These are phyloP conservation scores for Euphydryas editha DNA, from an alignment of 2,888 invertebrate species.

Conservation along the genomic window DNA sequence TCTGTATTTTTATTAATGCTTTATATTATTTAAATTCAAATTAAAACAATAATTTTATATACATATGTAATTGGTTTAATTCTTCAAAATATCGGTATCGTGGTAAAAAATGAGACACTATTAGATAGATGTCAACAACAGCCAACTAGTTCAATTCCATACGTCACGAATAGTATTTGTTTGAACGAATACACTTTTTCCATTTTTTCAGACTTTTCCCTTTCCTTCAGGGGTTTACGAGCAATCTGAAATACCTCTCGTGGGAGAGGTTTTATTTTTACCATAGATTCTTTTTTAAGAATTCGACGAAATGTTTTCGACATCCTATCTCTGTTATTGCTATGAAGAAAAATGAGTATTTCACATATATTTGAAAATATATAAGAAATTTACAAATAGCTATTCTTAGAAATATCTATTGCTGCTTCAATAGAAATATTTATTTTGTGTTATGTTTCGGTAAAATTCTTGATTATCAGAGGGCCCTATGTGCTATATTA, in stretches of 20 bases:
- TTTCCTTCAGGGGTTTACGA: constrained; percentile 10
- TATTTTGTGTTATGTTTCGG: too few species aligned
- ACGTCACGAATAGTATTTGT: not conserved
- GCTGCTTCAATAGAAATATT: too few species aligned
- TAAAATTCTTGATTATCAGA: too few species aligned
- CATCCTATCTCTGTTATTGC: not conserved
- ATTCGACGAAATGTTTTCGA: not conserved
- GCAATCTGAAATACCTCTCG: constrained; percentile 10
- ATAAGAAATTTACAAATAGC: too few species aligned
- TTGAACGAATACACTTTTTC: constrained; percentile 3
- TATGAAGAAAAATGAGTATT: not conserved
- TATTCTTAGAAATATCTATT: too few species aligned
- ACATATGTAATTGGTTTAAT: not conserved
- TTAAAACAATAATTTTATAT: too few species aligned
- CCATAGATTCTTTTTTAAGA: not conserved
- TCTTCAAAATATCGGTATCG: not conserved
- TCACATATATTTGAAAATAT: not conserved
- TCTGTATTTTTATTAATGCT: too few species aligned
- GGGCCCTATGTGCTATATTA: too few species aligned
- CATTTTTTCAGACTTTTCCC: not conserved
- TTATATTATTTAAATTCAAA: too few species aligned
- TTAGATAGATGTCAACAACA: not conserved
- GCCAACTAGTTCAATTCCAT: not conserved
- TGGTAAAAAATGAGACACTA: not conserved
- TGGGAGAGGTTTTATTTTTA: constrained; percentile 17